Evolutionary conservation across 2,113 vertebrate species (phyloP), one percentile per base, ranked within the genome.

Genomic region (Ochotona curzoniae): DNA sequence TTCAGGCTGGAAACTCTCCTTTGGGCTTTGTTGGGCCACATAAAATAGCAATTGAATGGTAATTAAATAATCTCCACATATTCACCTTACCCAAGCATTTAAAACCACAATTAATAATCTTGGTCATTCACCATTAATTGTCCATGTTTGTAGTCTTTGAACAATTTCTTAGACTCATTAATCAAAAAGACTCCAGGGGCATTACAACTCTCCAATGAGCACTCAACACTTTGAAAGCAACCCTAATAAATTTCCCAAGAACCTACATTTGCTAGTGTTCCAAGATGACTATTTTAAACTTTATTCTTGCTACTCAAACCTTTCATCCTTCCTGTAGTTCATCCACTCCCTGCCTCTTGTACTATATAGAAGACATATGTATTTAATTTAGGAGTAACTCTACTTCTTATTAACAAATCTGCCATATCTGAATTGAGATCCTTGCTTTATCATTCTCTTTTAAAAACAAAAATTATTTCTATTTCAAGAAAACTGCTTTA

Each of bases 71-170:
- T 95, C 70, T 89, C 25, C 35, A 78, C 35, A 80, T 73, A 51
- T 70, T 87, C 38, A 74, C 7, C 79, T 83, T 83, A 88, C 94
- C 76, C 54, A 93, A 83, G 44, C 64, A 83, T 86, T 93, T 95
- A 86, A 90, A 85, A 38, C 51, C 61, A 93, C 35, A 80, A 54
- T 89, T 85, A 86, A 85, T 63, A 89, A 60, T 38, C 25, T 94
- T 15, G 83, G 69, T 35, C 70, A 70, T 71, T 91, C 32, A 44
- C 44, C 20, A 94, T 87, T 86, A 71, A 30, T 69, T 86, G 76
- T 51, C 64, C 25, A 26, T 94, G 18, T 74, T 83, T 93, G 32
- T 67, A 85, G 74, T 86, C 35, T 35, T 71, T 93, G 28, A 91
- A 86, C 3, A 83, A 57, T 32, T 66, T 87, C 28, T 87, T 81